These are phyloP conservation scores for Trididemnum miniatum DNA, from an alignment of 23 tunicate genomes.

Conservation along the genomic window DNA sequence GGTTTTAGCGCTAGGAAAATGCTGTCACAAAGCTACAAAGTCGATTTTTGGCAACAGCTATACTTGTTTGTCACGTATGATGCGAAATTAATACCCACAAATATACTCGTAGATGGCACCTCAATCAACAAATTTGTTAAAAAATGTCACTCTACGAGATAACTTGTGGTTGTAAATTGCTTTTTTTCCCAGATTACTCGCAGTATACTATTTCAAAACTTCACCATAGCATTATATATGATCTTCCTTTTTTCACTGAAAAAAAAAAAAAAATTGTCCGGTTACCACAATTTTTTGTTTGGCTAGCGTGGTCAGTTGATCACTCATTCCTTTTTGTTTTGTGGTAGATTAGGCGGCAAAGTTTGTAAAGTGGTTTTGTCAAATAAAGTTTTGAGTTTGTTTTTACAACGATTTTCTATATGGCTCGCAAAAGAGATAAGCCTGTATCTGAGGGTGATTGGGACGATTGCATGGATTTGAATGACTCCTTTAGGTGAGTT, in stretches of 20 bases:
- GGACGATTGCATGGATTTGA: background rate
- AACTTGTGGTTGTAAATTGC: background rate
- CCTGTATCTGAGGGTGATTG: background rate
- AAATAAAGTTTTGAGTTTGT: background rate
- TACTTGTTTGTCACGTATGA: background rate
- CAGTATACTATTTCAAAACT: background rate
- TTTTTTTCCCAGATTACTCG: background rate
- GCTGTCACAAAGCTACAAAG: background rate
- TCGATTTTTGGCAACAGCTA: background rate
- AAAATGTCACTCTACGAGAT: background rate
- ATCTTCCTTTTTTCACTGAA: background rate
- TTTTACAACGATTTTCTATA: background rate
- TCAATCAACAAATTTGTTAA: background rate
- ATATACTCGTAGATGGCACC: background rate
- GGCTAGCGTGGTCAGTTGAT: background rate
- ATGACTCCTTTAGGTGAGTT: no score
- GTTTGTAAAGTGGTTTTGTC: background rate
- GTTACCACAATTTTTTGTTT: background rate
- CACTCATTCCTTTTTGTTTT: background rate
- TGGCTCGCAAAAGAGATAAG: background rate
- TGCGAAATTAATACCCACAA: background rate
- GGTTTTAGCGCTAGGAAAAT: background rate
- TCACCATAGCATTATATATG: background rate
- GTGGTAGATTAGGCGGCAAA: background rate
- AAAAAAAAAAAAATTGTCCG: background rate